Evolutionary conservation across 1,140 invertebrate species (phyloP), one percentile per base, ranked within the genome.

Genomic region (Holcopasites calliopsidis): DNA sequence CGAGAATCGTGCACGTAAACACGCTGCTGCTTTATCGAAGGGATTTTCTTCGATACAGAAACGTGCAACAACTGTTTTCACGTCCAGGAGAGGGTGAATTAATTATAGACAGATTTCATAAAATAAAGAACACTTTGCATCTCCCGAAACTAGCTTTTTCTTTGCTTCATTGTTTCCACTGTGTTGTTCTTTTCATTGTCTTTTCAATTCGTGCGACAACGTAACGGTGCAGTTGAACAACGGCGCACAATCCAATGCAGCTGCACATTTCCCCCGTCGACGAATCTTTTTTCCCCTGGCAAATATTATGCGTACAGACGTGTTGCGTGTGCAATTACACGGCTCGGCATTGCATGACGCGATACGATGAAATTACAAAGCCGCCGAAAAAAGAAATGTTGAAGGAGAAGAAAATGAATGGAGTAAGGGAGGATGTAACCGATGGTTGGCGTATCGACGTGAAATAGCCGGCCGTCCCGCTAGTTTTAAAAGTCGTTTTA

Each of bases 401-500:
- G 13, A 23, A 7, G 23, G 38, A 35, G 21, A 6, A 4, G 38
- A 50, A 23, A 60, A 40, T 13, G 55, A n/a, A 3, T 0, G 11
- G 8, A 13, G 40, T n/a, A n/a, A 26, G 38, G 42, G 70, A 40
- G 47, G 21, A 64, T 28, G 47, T 35, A 42, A 21, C 60, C 3
- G 38, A 10, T 6, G 47, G 47, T 42, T n/a, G 38, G 16, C 18
- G 58, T 23, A 31, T 70, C 42, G 66, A 28, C 33, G 33, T 65
- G n/a, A 80, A 81, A 81, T 71, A 71, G 66, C 38, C 26, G 2
- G 73, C 18, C 52, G 57, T n/a, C 47, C 57, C 54, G 50, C 23
- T 44, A n/a, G 55, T 57, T 76, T 76, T 77, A 31, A 71, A 77
- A 82, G 38, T 82, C 74, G 74, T 77, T 76, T 69, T 70, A 82